Evolutionary conservation across 1,140 invertebrate species (phyloP).

Genomic region (Mesaphorura yosii): DNA sequence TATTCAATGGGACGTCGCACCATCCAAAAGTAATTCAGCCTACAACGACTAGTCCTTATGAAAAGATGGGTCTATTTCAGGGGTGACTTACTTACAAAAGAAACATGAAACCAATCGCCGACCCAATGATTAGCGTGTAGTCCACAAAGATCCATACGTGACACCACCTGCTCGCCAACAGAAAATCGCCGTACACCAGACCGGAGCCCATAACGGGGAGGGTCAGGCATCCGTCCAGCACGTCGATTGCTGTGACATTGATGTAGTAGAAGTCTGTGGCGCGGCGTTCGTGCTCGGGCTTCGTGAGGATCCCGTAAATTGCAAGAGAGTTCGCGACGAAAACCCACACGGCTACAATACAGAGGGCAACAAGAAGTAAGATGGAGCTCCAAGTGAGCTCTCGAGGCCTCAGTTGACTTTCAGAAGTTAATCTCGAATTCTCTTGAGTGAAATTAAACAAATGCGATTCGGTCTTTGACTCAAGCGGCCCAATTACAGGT

Average conservation of each 20-base stretch:
- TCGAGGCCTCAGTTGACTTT: no score
- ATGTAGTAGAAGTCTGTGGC: constrained; percentile 21
- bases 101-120: constrained; percentile 16
- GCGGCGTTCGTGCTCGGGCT: constrained; percentile 4
- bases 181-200: constrained; percentile 24
- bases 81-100: constrained; percentile 24
- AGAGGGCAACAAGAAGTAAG: constrained; percentile 4
- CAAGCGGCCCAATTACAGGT: background rate
- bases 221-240: constrained; percentile 20
- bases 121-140: constrained; percentile 24
- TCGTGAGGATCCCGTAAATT: constrained; percentile 15
- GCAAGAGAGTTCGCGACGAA: constrained; percentile 16
- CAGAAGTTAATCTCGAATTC: no score
- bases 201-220: constrained; percentile 27
- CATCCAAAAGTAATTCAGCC: constrained; percentile 24
- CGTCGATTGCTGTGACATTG: constrained; percentile 19
- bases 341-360: constrained; percentile 16
- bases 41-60: background rate
- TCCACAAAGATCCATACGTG: constrained; percentile 26
- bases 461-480: no score
- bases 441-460: no score
- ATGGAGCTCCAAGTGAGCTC: no score
- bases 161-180: constrained; percentile 14
- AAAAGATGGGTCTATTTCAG: background rate
- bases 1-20: constrained; percentile 13